Base-by-base conservation (phyloP, 2,113 vertebrate genomes). In the Pelobates fuscus region DNA sequence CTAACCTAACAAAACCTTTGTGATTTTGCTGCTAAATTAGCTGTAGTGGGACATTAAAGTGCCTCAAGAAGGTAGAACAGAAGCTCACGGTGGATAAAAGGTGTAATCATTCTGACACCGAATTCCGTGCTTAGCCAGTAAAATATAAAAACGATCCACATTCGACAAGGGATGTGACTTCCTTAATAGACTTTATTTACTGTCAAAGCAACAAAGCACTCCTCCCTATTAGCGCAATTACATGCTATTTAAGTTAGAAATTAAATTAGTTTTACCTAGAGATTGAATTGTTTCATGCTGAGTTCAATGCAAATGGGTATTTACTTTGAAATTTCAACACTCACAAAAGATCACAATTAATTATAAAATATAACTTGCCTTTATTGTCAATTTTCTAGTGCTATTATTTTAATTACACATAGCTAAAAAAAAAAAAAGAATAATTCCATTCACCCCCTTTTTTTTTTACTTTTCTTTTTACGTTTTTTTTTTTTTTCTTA, bases 141-240 rank as follows among this genome's bases (percentile, higher is more conserved):
- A 84, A 87, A 84, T 84, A 83, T 87, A 82, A 80, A 82, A 79
- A 85, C 72, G 80, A 84, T 82, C 75, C 67, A 75, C 67, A 70
- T 84, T 84, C 79, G 70, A 78, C 78, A 80, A 81, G 87, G 83
- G 84, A 87, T 55, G 3, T 82, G 78, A 82, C 80, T 86, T 80
- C 77, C 80, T 74, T 86, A 85, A 90, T 86, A 83, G 82, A 86
- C 81, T 86, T 87, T 89, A 85, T 86, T 87, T 86, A 83, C 74
- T 81, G 81, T 81, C 43, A 76, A 78, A 82, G 76, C 77, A 86
- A 84, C 82, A 82, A 83, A 72, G 70, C 75, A 84, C 83, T 82
- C 75, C 78, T 81, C 58, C 37, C 66, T 69, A 86, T 84, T 84
- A 86, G 84, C 84, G 78, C 60, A 81, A 88, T 87, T 80, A 81